A percentile compares a stretch with the other conserved stretches of the same genome.
phyloP scores from a whole-genome alignment of 64 coral and sea anemone genomes.

The Cladopsammia gracilis region DNA sequence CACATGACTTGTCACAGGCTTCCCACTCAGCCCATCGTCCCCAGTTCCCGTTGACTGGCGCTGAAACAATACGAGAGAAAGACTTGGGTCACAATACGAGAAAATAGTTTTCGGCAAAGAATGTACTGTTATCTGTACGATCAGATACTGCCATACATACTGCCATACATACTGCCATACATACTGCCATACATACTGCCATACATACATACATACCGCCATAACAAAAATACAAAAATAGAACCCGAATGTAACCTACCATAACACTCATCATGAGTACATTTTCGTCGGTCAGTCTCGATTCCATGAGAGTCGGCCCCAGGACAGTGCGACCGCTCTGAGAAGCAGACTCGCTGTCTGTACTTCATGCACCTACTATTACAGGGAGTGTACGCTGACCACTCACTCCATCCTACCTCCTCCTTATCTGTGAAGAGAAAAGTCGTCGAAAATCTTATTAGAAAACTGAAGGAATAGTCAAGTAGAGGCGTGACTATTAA shows the following conservation, averaged over 20 bases:
- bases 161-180: too few relatives aligned
- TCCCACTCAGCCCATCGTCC: conserved; percentile 73
- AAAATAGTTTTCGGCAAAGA: too few relatives aligned
- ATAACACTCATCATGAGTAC: conserved; percentile 72
- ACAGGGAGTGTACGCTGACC: conserved; percentile 87
- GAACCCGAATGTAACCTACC: conserved; percentile 25
- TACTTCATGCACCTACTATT: conserved; percentile 89
- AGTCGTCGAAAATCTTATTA: not conserved
- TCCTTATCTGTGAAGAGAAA: conserved; percentile 8
- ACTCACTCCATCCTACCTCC: conserved; percentile 79
- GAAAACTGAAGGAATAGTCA: not conserved
- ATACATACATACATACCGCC: too few relatives aligned
- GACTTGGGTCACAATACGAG: too few relatives aligned
- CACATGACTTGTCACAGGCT: conserved; percentile 76
- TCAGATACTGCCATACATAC: too few relatives aligned
- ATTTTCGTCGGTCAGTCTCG: conserved; percentile 75
- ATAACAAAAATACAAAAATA: too few relatives aligned
- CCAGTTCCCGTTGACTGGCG: conserved; percentile 86
- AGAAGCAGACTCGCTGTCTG: conserved; percentile 82
- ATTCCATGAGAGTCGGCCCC: conserved; percentile 82
- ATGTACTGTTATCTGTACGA: too few relatives aligned
- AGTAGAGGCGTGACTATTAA: too few relatives aligned
- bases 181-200: too few relatives aligned
- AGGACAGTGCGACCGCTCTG: conserved; percentile 67
- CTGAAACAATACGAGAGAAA: conserved; percentile 28